Conservation (phyloP, 2,888 invertebrate species). For the Galerucella calmariensis region DNA sequence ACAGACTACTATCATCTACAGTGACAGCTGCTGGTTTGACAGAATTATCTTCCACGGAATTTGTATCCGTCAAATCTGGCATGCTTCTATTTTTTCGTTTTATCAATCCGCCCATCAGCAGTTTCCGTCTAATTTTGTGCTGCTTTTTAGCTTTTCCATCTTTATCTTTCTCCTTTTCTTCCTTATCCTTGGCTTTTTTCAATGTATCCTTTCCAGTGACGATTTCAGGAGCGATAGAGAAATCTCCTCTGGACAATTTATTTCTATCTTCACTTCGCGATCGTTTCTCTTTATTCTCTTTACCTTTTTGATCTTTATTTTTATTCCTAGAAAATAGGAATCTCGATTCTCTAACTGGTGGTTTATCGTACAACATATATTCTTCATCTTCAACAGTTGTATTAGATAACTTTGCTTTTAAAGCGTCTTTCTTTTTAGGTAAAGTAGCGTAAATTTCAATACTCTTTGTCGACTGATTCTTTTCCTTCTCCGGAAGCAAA, state of each 20-base stretch:
- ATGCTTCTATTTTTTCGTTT: conserved; percentile 89
- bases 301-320: conserved; percentile 75
- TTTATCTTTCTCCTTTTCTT: conserved; percentile 72
- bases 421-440: conserved; percentile 81
- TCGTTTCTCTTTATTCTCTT: conserved; percentile 83
- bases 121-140: conserved; percentile 87
- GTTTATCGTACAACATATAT: conserved; percentile 73
- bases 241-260: conserved; percentile 79
- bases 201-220: conserved; percentile 56
- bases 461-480: conserved; percentile 67
- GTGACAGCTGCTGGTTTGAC: conserved; percentile 67
- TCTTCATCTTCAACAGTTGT: conserved; percentile 80
- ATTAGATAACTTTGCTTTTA: conserved; percentile 72
- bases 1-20: conserved; percentile 82
- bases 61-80: conserved; percentile 90
- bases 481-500: conserved; percentile 62
- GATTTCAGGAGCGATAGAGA: conserved; percentile 72
- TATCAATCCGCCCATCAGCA: conserved; percentile 90
- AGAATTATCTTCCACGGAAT: conserved; percentile 66
- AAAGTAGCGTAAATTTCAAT: conserved; percentile 93
- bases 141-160: conserved; percentile 87
- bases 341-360: conserved; percentile 75
- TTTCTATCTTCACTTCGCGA: conserved; percentile 89
- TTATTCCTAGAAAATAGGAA: conserved; percentile 76
- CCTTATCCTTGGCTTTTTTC: conserved; percentile 70